Base-by-base conservation (phyloP, 2,113 vertebrate species). In the Nannospalax galili region DNA sequence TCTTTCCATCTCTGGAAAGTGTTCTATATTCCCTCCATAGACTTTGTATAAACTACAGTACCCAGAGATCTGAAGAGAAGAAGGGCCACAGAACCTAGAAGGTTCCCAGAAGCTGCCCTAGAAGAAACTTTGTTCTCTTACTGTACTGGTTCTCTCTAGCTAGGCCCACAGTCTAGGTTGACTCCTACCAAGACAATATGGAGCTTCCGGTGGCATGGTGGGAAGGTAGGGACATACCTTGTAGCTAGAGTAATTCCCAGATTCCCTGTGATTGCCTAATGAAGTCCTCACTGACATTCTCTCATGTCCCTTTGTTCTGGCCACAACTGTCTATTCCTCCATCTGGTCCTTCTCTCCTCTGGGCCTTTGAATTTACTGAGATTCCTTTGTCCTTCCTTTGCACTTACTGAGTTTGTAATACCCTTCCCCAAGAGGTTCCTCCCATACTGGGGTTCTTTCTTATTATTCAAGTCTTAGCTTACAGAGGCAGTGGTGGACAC, bases 101-200 rank as follows among this genome's bases (percentile, higher is more conserved):
- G 35, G 22, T 75, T 64, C 52, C 30, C 10, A 64, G 9, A 60
- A 14, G 3, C 65, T 93, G 19, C 24, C 75, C 42, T 37, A 48
- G 37, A 85, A 75, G 42, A 37, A 88, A 80, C 32, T 40, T 11
- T n/a, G 12, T 45, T 5, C 35, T 85, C 62, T 14, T 7, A 4
- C 0, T 0, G 17, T 62, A 52, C 20, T 48, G 45, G 0, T 84
- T 69, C 15, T 85, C 77, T 17, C 3, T 16, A 35, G 77, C 30
- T 62, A 48, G 79, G 24, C 17, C 26, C 28, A 58, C 8, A 20
- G 12, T 5, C 42, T 77, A 3, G 65, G 2, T 70, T 37, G 67
- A 4, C 19, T 37, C 3, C 12, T 3, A 8, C 32, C 17, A 2
- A 7, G 15, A 32, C 0, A 84, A 45, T n/a, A 40, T 3, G 8